These are phyloP conservation scores for Conger conger DNA, from an alignment of 2,113 vertebrate species.

Conservation along the genomic window DNA sequence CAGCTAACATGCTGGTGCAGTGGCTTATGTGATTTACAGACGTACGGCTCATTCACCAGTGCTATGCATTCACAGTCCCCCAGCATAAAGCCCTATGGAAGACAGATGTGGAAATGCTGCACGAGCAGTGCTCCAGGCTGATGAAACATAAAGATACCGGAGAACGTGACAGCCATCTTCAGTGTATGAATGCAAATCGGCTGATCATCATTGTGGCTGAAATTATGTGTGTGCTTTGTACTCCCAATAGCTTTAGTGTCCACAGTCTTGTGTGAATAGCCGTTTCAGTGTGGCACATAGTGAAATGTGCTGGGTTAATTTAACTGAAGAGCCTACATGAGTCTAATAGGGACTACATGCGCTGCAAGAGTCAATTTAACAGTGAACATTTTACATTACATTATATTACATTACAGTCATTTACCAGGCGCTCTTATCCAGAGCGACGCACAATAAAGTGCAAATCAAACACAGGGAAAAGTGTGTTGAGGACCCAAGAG, in stretches of 20 bases:
- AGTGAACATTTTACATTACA: too few relatives aligned
- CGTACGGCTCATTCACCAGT: slow-evolving; percentile 11
- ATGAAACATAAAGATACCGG: slow-evolving; percentile 6
- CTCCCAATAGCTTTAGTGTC: background rate
- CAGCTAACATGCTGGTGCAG: background rate
- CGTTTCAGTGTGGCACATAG: background rate
- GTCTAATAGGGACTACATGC: too few relatives aligned
- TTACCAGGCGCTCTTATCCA: too few relatives aligned
- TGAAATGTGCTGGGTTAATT: background rate
- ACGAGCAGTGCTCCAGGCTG: slow-evolving; percentile 12
- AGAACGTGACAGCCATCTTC: background rate
- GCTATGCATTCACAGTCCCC: background rate
- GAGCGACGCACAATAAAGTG: too few relatives aligned
- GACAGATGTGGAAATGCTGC: background rate
- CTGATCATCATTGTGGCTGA: background rate
- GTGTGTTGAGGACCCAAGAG: too few relatives aligned
- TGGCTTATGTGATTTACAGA: background rate
- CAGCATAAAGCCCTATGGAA: background rate
- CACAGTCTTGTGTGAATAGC: background rate
- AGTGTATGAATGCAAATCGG: slow-evolving; percentile 12
- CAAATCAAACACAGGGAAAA: too few relatives aligned
- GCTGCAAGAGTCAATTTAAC: too few relatives aligned
- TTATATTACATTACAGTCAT: too few relatives aligned
- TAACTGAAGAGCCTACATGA: too few relatives aligned
- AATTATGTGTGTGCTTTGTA: background rate